phyloP scores from a whole-genome alignment of 2,888 invertebrate genomes.

The Girardia tigrina region DNA sequence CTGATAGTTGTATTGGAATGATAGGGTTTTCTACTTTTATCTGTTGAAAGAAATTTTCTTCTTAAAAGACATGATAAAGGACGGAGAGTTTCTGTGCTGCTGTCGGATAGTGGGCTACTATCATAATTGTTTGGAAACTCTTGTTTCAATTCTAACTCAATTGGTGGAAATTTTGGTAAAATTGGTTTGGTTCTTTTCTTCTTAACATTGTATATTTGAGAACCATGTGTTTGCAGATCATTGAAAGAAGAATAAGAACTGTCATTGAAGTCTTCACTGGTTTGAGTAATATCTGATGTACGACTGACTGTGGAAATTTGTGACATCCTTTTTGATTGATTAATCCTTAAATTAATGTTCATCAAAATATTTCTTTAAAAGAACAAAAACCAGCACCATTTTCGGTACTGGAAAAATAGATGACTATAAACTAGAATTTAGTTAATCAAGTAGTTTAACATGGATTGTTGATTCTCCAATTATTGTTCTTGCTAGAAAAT shows the following conservation, averaged over 20 bases:
- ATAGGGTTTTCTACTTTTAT: neutral
- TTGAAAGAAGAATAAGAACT: conserved; percentile 6
- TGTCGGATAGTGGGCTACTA: neutral
- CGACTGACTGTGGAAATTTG: neutral
- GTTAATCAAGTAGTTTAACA: too few relatives aligned
- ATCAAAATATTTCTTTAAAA: too few relatives aligned
- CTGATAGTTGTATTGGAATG: neutral
- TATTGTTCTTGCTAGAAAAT: too few relatives aligned
- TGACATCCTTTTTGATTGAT: conserved; percentile 1
- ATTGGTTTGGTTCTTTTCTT: neutral
- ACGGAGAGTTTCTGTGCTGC: neutral
- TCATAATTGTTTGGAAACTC: neutral
- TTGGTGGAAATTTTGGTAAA: neutral
- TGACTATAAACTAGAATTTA: too few relatives aligned
- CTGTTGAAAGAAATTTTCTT: neutral
- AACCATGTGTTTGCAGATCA: neutral
- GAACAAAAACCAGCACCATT: too few relatives aligned
- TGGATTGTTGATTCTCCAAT: too few relatives aligned
- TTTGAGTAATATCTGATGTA: conserved; percentile 1
- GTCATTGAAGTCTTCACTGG: conserved; percentile 15
- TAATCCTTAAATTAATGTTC: neutral
- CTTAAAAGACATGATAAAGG: neutral
- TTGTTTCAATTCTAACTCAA: neutral
- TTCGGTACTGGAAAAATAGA: too few relatives aligned
- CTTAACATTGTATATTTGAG: neutral